A percentile compares a stretch with the other conserved stretches of the same genome.
Evolutionary conservation across 2,888 invertebrate genomes (phyloP).

Genomic region (Oligia strigilis): DNA sequence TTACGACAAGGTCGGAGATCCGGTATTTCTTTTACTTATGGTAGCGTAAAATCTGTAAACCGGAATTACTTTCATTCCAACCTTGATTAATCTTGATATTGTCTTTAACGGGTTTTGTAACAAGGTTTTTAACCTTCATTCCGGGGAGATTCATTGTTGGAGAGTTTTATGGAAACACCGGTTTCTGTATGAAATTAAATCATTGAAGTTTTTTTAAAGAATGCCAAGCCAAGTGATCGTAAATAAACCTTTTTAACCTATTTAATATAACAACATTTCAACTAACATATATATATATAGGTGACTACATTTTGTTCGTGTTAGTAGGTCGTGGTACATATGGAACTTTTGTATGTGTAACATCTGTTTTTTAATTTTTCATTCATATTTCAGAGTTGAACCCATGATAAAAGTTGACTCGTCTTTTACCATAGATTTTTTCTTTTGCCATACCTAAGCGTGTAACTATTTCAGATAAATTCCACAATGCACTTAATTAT

Average conservation of each 20-base stretch:
- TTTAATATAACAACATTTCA: too few species aligned
- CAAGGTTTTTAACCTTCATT: constrained; percentile 50
- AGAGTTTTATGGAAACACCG: constrained; percentile 1
- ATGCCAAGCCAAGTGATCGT: background rate
- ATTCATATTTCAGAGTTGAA: too few species aligned
- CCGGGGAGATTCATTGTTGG: constrained; percentile 24
- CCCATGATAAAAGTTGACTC: too few species aligned
- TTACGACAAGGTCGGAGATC: constrained; percentile 52
- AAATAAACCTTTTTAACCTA: too few species aligned
- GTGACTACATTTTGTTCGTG: too few species aligned
- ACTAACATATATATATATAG: too few species aligned
- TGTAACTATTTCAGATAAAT: background rate
- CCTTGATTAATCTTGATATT: constrained; percentile 37
- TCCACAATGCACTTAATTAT: background rate
- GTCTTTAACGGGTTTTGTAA: constrained; percentile 32
- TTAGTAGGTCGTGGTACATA: too few species aligned
- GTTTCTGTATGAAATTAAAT: background rate
- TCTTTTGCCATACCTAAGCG: too few species aligned
- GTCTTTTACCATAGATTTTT: background rate
- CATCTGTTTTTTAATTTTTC: too few species aligned
- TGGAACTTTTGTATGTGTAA: too few species aligned
- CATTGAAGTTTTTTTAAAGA: background rate
- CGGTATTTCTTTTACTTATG: constrained; percentile 32
- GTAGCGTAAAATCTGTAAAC: constrained; percentile 40
- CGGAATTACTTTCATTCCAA: constrained; percentile 37